phyloP scores from a whole-genome alignment of 2,888 invertebrate genomes.

The Thumatha senex region DNA sequence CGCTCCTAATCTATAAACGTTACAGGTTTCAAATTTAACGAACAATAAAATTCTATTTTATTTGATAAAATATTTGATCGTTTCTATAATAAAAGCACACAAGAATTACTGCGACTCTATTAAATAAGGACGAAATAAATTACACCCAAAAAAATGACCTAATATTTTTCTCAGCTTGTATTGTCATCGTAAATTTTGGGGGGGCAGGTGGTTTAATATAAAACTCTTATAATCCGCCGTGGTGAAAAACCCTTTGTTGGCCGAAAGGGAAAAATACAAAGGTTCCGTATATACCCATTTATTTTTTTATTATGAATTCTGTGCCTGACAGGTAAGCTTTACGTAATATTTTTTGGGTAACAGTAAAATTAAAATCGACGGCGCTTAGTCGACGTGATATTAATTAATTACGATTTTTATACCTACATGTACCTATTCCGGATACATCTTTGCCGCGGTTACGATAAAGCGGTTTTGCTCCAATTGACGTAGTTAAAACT shows the following conservation, averaged over 20 bases:
- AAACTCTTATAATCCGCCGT: conserved; percentile 27
- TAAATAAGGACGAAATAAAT: conserved; percentile 19
- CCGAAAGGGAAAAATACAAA: conserved; percentile 23
- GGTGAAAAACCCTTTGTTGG: conserved; percentile 33
- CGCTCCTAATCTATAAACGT: no score
- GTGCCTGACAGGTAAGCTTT: conserved; percentile 3
- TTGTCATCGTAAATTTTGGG: conserved; percentile 12
- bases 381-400: no score
- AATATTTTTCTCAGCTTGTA: conserved; percentile 32
- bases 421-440: no score
- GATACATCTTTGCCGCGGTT: no score
- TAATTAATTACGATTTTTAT: no score
- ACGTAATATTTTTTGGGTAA: not conserved
- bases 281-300: conserved; percentile 26
- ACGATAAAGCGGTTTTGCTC: no score
- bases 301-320: not conserved
- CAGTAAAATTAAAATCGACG: not conserved
- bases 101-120: conserved; percentile 18
- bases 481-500: no score
- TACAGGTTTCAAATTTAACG: no score
- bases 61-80: not conserved
- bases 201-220: conserved; percentile 31
- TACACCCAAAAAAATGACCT: conserved; percentile 16
- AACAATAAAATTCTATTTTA: not conserved
- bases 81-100: not conserved